These are phyloP conservation scores for Drosophila orosa DNA, from an alignment of 1,140 invertebrate genomes.

Conservation along the genomic window DNA sequence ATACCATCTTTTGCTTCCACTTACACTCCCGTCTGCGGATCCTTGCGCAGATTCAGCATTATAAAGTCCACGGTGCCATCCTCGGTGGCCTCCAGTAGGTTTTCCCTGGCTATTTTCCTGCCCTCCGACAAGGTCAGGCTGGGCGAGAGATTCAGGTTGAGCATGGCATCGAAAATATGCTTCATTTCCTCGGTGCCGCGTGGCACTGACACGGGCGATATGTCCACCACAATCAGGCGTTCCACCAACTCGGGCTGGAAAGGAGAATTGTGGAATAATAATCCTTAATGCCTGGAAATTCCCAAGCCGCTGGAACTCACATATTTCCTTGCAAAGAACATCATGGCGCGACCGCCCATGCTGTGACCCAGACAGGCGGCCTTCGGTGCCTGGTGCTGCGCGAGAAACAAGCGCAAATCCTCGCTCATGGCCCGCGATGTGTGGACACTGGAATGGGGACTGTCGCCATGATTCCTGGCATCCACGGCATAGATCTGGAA, in stretches of 20 bases:
- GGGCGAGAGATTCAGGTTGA: constrained; percentile 86
- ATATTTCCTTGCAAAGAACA: constrained; percentile 90
- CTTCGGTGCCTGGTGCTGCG: constrained; percentile 85
- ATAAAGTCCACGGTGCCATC: constrained; percentile 85
- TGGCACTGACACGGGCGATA: constrained; percentile 90
- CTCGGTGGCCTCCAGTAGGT: constrained; percentile 84
- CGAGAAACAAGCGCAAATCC: constrained; percentile 88
- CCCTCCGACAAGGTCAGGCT: constrained; percentile 88
- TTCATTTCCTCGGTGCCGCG: constrained; percentile 87
- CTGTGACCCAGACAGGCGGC: constrained; percentile 93
- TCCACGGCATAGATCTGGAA: constrained; percentile 90
- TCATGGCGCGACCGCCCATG: constrained; percentile 94
- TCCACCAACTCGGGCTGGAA: constrained; percentile 90
- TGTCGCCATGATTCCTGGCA: constrained; percentile 96
- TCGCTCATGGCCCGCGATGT: constrained; percentile 89
- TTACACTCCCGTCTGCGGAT: constrained; percentile 54
- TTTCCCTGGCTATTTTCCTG: constrained; percentile 86
- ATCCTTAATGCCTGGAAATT: neutral
- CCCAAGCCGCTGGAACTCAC: constrained; percentile 30
- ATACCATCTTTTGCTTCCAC: too few species aligned
- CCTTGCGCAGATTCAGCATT: constrained; percentile 84
- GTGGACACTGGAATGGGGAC: constrained; percentile 90
- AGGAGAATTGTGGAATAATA: too few species aligned
- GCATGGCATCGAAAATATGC: constrained; percentile 88
- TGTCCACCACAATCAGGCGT: constrained; percentile 92